Percentiles rank a stretch among this genome's conserved stretches.
Evolutionary conservation across 2,113 vertebrate genomes (phyloP).

Genomic region (Microtus oregoni): DNA sequence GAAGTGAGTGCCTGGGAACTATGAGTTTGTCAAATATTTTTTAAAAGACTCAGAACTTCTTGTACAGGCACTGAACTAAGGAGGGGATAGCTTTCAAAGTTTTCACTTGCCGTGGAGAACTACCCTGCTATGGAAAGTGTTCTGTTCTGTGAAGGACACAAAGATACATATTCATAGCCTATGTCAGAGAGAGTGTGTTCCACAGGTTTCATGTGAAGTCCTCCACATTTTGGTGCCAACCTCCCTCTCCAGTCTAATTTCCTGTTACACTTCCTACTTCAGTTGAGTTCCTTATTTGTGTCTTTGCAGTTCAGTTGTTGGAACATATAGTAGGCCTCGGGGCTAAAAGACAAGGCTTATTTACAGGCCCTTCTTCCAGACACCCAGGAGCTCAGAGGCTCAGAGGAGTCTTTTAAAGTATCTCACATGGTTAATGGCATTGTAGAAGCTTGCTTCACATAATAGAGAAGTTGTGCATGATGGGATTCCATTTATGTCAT

Average conservation of each 20-base stretch:
- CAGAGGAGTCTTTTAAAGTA: conserved; percentile 19
- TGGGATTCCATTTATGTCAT: background rate
- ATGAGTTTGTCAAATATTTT: conserved; percentile 43
- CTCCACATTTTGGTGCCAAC: background rate
- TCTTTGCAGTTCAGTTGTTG: background rate
- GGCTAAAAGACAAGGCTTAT: conserved; percentile 1
- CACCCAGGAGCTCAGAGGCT: background rate
- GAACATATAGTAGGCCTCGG: background rate
- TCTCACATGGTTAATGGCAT: background rate
- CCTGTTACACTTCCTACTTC: background rate
- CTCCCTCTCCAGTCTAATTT: background rate
- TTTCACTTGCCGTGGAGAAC: conserved; percentile 1
- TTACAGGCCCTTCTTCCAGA: background rate
- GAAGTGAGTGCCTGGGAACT: conserved; percentile 52
- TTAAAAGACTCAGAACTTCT: conserved; percentile 11
- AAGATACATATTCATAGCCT: conserved; percentile 9
- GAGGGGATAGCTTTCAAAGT: background rate
- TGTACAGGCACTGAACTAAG: conserved; percentile 24
- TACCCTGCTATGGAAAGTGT: background rate
- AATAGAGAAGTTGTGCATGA: background rate
- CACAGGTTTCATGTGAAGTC: conserved; percentile 3
- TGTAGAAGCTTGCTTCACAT: background rate
- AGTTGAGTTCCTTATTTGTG: background rate
- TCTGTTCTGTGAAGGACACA: conserved; percentile 40
- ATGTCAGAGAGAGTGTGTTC: background rate